Conservation (phyloP, 2,888 invertebrate species). For the Tuberolachnus salignus region DNA sequence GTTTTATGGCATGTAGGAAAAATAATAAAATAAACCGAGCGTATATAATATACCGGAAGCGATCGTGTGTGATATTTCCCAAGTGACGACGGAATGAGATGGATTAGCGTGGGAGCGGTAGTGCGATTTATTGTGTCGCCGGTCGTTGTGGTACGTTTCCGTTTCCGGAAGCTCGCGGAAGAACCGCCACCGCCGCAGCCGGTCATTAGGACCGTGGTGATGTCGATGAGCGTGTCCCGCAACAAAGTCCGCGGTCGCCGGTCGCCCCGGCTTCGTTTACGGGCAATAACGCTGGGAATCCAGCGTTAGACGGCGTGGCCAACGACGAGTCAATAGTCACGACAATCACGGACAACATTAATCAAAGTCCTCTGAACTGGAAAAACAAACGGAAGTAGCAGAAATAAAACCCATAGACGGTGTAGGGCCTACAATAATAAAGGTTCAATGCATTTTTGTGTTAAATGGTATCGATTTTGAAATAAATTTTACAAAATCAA, state of each 20-base stretch:
- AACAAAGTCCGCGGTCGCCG: not conserved
- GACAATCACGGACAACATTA: not conserved
- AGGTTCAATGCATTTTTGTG: not conserved
- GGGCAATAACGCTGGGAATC: not conserved
- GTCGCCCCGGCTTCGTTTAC: not conserved
- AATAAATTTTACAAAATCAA: too few relatives aligned
- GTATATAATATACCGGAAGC: conserved; percentile 23
- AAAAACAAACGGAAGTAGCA: too few relatives aligned
- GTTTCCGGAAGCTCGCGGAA: not conserved
- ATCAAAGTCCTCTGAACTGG: not conserved
- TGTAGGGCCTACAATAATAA: too few relatives aligned
- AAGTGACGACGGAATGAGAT: conserved; percentile 47
- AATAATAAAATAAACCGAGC: not conserved
- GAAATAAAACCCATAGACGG: too few relatives aligned
- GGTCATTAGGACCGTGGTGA: not conserved
- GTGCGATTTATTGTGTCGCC: not conserved
- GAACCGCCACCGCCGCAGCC: not conserved
- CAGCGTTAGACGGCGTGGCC: conserved; percentile 13
- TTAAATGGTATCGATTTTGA: too few relatives aligned
- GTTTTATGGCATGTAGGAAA: not conserved
- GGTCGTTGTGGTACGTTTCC: not conserved
- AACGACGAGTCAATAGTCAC: not conserved
- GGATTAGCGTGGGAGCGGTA: conserved; percentile 20
- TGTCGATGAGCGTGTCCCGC: not conserved
- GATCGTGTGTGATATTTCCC: conserved; percentile 38